Conservation (phyloP, 2,888 invertebrate genomes). For the Drosophila limbata region DNA sequence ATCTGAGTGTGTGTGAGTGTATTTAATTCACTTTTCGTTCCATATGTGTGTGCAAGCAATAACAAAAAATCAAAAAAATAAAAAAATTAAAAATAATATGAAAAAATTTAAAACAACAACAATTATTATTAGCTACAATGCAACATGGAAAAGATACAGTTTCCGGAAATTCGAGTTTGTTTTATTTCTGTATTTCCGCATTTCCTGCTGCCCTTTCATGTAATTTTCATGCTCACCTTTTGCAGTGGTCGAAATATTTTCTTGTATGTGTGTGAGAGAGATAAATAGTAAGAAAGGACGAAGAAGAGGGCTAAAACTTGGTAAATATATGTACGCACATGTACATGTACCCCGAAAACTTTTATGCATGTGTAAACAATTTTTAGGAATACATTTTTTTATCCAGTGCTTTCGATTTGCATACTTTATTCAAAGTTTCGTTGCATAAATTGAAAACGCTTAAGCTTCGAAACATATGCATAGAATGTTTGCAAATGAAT, state of each 20-base stretch:
- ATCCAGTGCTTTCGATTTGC: slow-evolving; percentile 26
- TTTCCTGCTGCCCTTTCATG: slow-evolving; percentile 38
- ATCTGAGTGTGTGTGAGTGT: slow-evolving; percentile 9
- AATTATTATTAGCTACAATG: slow-evolving; percentile 51
- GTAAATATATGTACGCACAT: slow-evolving; percentile 7
- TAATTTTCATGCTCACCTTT: slow-evolving; percentile 33
- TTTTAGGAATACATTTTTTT: slow-evolving; percentile 30
- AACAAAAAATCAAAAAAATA: neutral
- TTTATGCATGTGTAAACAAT: slow-evolving; percentile 53
- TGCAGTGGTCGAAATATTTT: slow-evolving; percentile 36
- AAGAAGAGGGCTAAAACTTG: neutral
- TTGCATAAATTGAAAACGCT: slow-evolving; percentile 42
- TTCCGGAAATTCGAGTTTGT: slow-evolving; percentile 36
- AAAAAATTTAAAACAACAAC: neutral
- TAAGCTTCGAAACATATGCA: slow-evolving; percentile 20
- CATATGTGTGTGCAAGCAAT: slow-evolving; percentile 13
- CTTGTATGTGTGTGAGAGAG: slow-evolving; percentile 20
- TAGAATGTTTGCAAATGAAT: slow-evolving; percentile 9
- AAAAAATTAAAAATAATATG: neutral
- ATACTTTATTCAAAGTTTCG: slow-evolving; percentile 9
- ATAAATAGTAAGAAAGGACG: too few species aligned
- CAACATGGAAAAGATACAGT: slow-evolving; percentile 26
- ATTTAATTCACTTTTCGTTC: slow-evolving; percentile 53
- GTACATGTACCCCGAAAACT: slow-evolving; percentile 18
- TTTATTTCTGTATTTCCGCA: slow-evolving; percentile 42